Conservation (phyloP, 1,140 invertebrate species). For the Sminthurinus signatus region DNA sequence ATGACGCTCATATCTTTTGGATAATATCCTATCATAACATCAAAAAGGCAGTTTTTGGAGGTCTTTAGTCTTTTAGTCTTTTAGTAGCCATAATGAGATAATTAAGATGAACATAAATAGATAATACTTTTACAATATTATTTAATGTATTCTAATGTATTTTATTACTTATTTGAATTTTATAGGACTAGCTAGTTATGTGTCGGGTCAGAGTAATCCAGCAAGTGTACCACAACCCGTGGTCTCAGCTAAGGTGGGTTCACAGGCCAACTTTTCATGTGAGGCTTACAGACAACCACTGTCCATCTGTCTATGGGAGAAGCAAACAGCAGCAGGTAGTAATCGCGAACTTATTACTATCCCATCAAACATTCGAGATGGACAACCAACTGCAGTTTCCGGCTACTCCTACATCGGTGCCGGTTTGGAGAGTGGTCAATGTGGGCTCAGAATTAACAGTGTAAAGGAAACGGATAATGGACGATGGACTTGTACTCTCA, state of each 20-base stretch:
- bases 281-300: conserved; percentile 21
- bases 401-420: conserved; percentile 32
- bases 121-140: neutral
- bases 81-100: too few relatives aligned
- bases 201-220: conserved; percentile 11
- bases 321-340: neutral
- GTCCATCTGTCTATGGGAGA: conserved; percentile 31
- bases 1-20: neutral
- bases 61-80: neutral
- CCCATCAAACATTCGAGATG: neutral
- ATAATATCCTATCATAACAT: neutral
- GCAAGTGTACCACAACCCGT: conserved; percentile 23
- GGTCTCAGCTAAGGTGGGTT: conserved; percentile 22
- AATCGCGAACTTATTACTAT: neutral
- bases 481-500: conserved; percentile 34
- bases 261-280: conserved; percentile 34
- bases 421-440: conserved; percentile 26
- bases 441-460: conserved; percentile 26
- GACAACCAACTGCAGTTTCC: neutral
- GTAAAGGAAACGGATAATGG: conserved; percentile 35
- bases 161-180: neutral
- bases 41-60: neutral
- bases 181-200: neutral
- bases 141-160: neutral
- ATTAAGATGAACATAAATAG: too few relatives aligned